Evolutionary conservation across 2,797 vertebrate genomes (phyloP).

Genomic region (Pantherophis alleghaniensis): DNA sequence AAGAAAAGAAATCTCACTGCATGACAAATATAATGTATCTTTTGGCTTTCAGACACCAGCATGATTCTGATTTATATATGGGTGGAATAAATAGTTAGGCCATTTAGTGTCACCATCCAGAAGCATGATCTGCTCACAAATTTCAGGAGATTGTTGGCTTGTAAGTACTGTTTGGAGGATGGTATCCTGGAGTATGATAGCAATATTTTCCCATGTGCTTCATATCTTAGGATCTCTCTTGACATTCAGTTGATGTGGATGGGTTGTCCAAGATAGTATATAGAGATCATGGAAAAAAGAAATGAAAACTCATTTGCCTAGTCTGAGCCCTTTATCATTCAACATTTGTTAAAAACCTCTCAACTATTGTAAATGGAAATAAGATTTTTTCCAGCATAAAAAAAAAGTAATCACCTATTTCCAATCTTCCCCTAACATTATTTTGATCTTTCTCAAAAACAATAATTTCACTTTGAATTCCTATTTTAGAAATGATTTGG

Average conservation of each 20-base stretch:
- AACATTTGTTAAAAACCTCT: not conserved
- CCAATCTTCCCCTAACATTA: not conserved
- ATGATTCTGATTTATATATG: not conserved
- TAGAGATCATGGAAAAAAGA: not conserved
- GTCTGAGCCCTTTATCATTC: not conserved
- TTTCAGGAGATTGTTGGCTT: not conserved
- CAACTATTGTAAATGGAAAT: not conserved
- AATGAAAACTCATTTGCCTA: not conserved
- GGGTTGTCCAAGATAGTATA: not conserved
- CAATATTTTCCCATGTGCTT: not conserved
- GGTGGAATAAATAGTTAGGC: not conserved
- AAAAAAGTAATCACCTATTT: not conserved
- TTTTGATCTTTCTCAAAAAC: not conserved
- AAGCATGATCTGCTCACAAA: not conserved
- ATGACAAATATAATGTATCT: not conserved
- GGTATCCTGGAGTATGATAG: not conserved
- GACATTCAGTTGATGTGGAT: not conserved
- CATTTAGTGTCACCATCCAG: not conserved
- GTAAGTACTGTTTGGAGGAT: not conserved
- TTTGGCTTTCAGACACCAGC: not conserved
- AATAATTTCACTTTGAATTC: slow-evolving; percentile 2
- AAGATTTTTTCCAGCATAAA: not conserved
- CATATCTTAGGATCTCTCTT: not conserved
- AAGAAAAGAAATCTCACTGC: not conserved
- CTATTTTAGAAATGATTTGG: slow-evolving; percentile 9